Conservation (phyloP, 2,113 vertebrate species). For the Microcebus lehilahytsara region DNA sequence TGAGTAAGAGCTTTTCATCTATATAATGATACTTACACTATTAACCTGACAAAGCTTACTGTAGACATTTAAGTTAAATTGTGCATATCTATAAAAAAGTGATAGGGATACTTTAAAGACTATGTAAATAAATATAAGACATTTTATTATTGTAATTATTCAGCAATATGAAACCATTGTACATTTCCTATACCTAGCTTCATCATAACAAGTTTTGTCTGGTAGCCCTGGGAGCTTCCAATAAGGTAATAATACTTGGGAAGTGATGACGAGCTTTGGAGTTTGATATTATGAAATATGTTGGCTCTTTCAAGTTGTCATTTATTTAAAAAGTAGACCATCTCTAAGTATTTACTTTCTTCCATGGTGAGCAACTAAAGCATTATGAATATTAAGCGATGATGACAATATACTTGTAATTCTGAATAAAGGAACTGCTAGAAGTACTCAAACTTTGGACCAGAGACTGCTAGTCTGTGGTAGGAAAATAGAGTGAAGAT, state of each 20-base stretch:
- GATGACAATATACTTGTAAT: neutral
- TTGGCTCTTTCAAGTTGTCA: neutral
- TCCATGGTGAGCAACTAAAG: neutral
- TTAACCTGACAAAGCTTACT: neutral
- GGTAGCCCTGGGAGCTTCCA: neutral
- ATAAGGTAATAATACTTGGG: neutral
- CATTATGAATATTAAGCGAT: neutral
- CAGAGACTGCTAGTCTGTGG: too few species aligned
- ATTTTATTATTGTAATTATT: neutral
- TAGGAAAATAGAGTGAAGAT: neutral
- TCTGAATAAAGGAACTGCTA: neutral
- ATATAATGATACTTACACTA: neutral
- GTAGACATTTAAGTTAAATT: neutral
- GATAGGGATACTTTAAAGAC: neutral
- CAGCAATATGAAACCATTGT: too few species aligned
- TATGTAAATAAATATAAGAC: neutral
- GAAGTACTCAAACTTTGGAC: neutral
- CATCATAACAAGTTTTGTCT: neutral
- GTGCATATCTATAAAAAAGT: neutral
- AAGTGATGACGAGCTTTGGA: neutral
- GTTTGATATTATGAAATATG: neutral
- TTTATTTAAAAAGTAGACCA: conserved; percentile 11
- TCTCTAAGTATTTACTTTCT: neutral
- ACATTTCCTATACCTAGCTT: neutral
- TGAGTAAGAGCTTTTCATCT: neutral